Base-by-base conservation (phyloP, 2,797 vertebrate genomes). In the Masticophis lateralis region DNA sequence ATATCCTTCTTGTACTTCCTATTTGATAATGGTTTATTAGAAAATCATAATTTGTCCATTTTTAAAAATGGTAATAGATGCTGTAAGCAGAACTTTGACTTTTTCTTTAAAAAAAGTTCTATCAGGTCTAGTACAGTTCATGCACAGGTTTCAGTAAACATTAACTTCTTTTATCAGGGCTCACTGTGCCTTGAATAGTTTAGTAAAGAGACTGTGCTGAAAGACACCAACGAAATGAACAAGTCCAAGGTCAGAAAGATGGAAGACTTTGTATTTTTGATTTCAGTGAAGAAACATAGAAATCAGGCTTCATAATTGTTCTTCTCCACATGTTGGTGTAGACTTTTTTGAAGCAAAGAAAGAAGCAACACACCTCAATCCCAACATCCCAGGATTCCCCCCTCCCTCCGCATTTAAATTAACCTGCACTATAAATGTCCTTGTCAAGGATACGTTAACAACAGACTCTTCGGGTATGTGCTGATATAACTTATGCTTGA, bases 161-260 rank as follows among this genome's bases (percentile, higher is more conserved):
- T 98, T 98, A 98, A 98, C 98, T 86, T 97, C 97, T 98, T 98
- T 98, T 98, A 98, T 98, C 98, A 98, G 98, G 95, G 90, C 96
- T 97, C 9, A 5, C 96, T 97, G 97, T 97, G 93, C 96, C 96
- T 96, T 97, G 97, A 98, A 97, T 97, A 97, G 98, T 97, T 83
- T 98, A 97, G 97, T 97, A 97, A 96, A 98, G 97, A 97, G 97
- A 97, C 95, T 97, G 97, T 95, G 94, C 97, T 94, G 96, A 95
- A 96, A 96, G 97, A 97, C 95, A 96, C 96, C 96, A 97, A 97
- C 96, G 97, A 97, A 98, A 97, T 63, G 96, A 97, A 96, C 97
- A 97, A 98, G 97, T 98, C 97, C 98, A 98, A 98, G 98, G 98
- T 98, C 98, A 98, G 96, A 97, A 96, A 96, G 97, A 97, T 97